Base-by-base conservation (phyloP, 2,888 invertebrate species). In the Scaptomyza caliginosa region DNA sequence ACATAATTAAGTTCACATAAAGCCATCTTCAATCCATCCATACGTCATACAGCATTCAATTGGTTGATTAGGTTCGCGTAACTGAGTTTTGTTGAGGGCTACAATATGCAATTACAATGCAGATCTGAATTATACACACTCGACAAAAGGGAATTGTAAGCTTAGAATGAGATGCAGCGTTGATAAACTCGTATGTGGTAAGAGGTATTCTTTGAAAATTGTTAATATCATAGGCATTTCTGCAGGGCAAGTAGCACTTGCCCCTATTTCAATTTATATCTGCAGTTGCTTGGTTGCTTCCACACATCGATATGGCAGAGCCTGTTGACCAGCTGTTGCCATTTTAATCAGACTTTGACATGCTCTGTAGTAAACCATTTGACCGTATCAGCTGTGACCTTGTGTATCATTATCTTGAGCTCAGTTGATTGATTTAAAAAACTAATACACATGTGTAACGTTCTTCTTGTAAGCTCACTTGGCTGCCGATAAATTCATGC, bases 331-430 rank as follows among this genome's bases (percentile, higher is more conserved):
- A 38, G 32, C 46, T 34, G 62, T 36, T 55, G 54, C 21, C 45
- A 42, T 67, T 69, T 50, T 36, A 67, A 55, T 67, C 36, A 38
- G 10, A 28, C 32, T 34, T 34, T 17, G 19, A 17, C 52, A 39
- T 28, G 32, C 11, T 5, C 42, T 42, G n/a, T 38, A 50, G 46
- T 54, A 36, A 58, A 10, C 30, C 8, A 6, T 16, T 2, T 28
- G 43, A 49, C 16, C n/a, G n/a, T n/a, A 19, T 26, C 36, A n/a
- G 62, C 7, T 24, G 19, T 16, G 28, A 7, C 8, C 23, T 43
- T 13, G n/a, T 32, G 23, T 43, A n/a, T 10, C 13, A n/a, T 16
- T 46, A 32, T 24, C n/a, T 17, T 19, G 8, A 17, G 11, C 11
- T 19, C 19, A 4, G 13, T 13, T 24, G 13, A 21, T 46, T 24